Conservation (phyloP, 2,888 invertebrate genomes). For the Plebejus melissa region DNA sequence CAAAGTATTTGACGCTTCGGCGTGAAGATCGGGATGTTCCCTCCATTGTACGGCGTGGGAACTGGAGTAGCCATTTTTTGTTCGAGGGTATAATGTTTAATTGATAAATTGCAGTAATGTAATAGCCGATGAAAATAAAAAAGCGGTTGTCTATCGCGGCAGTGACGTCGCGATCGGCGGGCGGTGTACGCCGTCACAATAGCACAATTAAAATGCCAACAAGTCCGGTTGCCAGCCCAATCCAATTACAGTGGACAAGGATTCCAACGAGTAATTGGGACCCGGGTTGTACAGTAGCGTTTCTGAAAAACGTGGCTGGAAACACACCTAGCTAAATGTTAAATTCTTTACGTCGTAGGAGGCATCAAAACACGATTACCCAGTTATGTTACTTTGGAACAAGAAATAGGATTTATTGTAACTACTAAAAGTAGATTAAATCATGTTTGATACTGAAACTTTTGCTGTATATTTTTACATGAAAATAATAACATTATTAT, state of each 20-base stretch:
- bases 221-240: slow-evolving; percentile 75
- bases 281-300: slow-evolving; percentile 59
- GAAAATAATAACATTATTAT: no score
- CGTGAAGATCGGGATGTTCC: slow-evolving; percentile 53
- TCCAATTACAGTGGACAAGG: slow-evolving; percentile 78
- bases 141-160: slow-evolving; percentile 63
- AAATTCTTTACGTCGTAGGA: slow-evolving; percentile 22
- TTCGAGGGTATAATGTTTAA: background rate
- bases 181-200: slow-evolving; percentile 73
- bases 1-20: slow-evolving; percentile 70
- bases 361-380: slow-evolving; percentile 9
- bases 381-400: background rate
- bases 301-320: slow-evolving; percentile 57
- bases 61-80: slow-evolving; percentile 33
- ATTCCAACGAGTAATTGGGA: slow-evolving; percentile 77
- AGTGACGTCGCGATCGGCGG: slow-evolving; percentile 58
- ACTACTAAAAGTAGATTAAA: background rate
- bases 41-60: slow-evolving; percentile 55
- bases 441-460: background rate
- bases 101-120: background rate
- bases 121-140: slow-evolving; percentile 11
- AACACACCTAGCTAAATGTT: slow-evolving; percentile 43
- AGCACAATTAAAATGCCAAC: slow-evolving; percentile 80
- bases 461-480: no score
- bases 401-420: background rate